These are phyloP conservation scores for Phylloscopus trochiloides DNA, from an alignment of 2,113 vertebrate species.

Conservation along the genomic window DNA sequence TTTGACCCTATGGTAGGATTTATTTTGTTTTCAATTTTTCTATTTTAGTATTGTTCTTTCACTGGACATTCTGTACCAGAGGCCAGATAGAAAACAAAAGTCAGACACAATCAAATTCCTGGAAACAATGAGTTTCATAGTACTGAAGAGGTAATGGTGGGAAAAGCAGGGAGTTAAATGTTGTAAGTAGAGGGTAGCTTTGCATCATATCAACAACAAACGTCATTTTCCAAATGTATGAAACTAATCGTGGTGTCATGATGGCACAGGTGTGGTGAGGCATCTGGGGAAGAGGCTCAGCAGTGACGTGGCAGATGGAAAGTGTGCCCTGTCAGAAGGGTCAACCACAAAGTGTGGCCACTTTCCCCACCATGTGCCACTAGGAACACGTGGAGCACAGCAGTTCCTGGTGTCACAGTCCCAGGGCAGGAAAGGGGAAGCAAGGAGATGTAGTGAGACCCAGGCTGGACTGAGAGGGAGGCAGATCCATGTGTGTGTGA, in stretches of 20 bases:
- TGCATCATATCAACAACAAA: neutral
- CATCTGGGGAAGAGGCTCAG: neutral
- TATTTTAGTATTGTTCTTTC: constrained; percentile 35
- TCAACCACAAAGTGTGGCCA: neutral
- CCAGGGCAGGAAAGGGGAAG: neutral
- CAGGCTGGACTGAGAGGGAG: neutral
- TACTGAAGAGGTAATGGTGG: neutral
- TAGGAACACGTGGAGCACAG: neutral
- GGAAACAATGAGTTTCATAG: neutral
- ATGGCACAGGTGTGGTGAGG: neutral
- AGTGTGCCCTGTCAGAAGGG: neutral
- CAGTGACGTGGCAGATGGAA: neutral
- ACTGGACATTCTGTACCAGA: constrained; percentile 41
- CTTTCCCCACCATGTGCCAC: neutral
- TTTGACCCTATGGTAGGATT: neutral
- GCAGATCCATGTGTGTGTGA: neutral
- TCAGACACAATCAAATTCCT: neutral
- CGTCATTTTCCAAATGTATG: neutral
- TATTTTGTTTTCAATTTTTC: constrained; percentile 9
- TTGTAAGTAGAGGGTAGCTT: neutral
- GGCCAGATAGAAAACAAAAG: constrained; percentile 15
- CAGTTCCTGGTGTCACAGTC: neutral
- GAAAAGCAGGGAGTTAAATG: neutral
- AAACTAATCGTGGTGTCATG: neutral
- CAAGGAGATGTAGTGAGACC: neutral